Evolutionary conservation across 1,140 invertebrate genomes (phyloP).

Genomic region (Drosophila malerkotliana): DNA sequence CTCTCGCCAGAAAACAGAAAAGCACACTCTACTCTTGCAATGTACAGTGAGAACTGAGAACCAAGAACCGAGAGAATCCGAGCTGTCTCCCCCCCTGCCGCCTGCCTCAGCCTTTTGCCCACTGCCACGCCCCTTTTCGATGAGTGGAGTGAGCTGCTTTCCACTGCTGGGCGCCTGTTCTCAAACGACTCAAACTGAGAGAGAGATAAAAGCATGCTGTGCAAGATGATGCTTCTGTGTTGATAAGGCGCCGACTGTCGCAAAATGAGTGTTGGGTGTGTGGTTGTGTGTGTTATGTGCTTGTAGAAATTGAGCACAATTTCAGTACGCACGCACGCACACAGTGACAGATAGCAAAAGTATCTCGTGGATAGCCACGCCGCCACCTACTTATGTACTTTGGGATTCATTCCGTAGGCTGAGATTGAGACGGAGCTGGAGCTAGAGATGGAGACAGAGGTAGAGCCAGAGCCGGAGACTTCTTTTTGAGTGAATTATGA

Average conservation of each 20-base stretch:
- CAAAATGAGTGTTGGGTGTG: slow-evolving; percentile 22
- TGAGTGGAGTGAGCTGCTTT: slow-evolving; percentile 63
- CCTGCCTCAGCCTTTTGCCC: slow-evolving; percentile 1
- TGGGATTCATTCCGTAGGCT: slow-evolving; percentile 37
- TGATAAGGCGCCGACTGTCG: slow-evolving; percentile 63
- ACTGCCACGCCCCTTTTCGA: slow-evolving; percentile 22
- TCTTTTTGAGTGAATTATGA: slow-evolving; percentile 75
- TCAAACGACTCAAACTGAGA: slow-evolving; percentile 81
- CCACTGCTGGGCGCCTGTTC: slow-evolving; percentile 76
- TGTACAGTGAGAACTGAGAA: slow-evolving; percentile 20
- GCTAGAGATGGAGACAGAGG: background rate
- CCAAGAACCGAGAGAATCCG: slow-evolving; percentile 33
- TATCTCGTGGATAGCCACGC: slow-evolving; percentile 47
- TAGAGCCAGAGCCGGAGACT: background rate
- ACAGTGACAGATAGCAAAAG: slow-evolving; percentile 24
- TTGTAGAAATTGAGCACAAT: slow-evolving; percentile 76
- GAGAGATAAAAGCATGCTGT: slow-evolving; percentile 81
- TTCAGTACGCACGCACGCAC: slow-evolving; percentile 58
- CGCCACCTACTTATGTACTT: slow-evolving; percentile 56
- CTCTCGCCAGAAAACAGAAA: slow-evolving; percentile 3
- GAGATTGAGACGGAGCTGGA: slow-evolving; percentile 35
- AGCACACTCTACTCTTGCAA: background rate
- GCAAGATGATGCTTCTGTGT: slow-evolving; percentile 81
- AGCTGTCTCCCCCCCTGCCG: slow-evolving; percentile 5
- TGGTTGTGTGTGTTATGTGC: slow-evolving; percentile 31